Evolutionary conservation across 1,140 invertebrate species (phyloP), one percentile per base, ranked within the genome.

Genomic region (Colletes latitarsis): DNA sequence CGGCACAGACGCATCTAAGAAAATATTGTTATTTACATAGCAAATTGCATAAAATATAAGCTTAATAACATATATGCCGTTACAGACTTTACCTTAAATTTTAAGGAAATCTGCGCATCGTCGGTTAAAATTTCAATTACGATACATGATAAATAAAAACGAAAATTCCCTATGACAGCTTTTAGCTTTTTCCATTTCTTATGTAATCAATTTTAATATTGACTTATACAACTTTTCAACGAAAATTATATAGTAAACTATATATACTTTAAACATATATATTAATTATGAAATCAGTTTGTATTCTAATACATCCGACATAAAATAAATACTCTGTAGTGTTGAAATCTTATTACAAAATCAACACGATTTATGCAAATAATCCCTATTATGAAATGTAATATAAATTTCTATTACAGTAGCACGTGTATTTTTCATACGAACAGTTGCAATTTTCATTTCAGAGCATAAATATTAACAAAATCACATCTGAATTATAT

Each of bases 101-200:
- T 6, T 17, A 55, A 55, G 17, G 14, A 46, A 41, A 21, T 43
- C 17, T 43, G 17, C 39, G 15, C 39, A 3, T 8, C 0, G 4
- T 4, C 5, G 15, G 10, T 9, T 55, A 0, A 52, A 30, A n/a
- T 21, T 46, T 30, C 41, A 41, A 6, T 17, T 41, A 19, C 0
- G 6, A 53, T 57, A 43, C 64, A 39, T 15, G 15, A 12, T 5
- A 9, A 43, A 30, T 55, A 63, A 46, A 72, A 21, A 73, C 15
- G 4, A 72, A 78, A 78, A 63, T 63, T 78, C 77, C 69, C 77
- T 73, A 78, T 43, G 39, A 63, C 19, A 5, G 3, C 6, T 30
- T 17, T 6, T 69, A 14, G 6, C 41, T n/a, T 52, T 63, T 53
- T 55, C 3, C 2, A 30, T 3, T n/a, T 41, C 52, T 53, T 68